Evolutionary conservation across 2,113 vertebrate genomes (phyloP).

Genomic region (Brachionichthys hirsutus): DNA sequence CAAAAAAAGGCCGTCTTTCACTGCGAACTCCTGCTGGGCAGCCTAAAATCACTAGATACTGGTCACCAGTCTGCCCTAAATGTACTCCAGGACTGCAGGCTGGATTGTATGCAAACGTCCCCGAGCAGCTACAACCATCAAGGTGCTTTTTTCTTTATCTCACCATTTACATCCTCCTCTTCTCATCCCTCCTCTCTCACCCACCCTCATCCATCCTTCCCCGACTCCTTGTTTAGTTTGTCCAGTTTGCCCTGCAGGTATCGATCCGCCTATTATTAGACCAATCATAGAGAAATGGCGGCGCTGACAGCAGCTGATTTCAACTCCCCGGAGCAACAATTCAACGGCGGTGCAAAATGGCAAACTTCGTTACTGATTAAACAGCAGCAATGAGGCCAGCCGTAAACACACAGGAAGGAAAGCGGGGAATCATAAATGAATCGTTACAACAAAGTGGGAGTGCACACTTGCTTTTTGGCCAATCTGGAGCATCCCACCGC

Average conservation of each 20-base stretch:
- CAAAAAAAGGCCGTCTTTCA: too few relatives aligned
- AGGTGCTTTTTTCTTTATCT: slow-evolving; percentile 53
- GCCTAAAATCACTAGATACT: slow-evolving; percentile 25
- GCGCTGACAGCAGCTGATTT: too few relatives aligned
- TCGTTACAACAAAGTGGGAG: slow-evolving; percentile 60
- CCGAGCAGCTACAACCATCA: slow-evolving; percentile 41
- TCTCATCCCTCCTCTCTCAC: neutral
- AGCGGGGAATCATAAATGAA: slow-evolving; percentile 62
- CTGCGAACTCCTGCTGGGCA: too few relatives aligned
- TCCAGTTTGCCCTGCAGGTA: slow-evolving; percentile 55
- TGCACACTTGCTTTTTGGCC: slow-evolving; percentile 50
- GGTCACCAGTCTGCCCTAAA: slow-evolving; percentile 42
- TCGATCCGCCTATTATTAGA: slow-evolving; percentile 75
- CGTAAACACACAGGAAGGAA: slow-evolving; percentile 43
- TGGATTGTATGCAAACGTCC: slow-evolving; percentile 4
- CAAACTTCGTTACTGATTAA: slow-evolving; percentile 41
- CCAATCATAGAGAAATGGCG: slow-evolving; percentile 63
- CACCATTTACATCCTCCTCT: slow-evolving; percentile 10
- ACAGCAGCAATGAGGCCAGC: slow-evolving; percentile 53
- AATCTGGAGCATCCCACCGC: slow-evolving; percentile 34
- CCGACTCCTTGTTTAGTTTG: neutral
- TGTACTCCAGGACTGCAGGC: slow-evolving; percentile 16
- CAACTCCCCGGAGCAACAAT: slow-evolving; percentile 27
- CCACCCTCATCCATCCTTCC: rapidly evolving
- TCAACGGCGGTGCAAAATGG: slow-evolving; percentile 33